Conservation (phyloP, 2,113 vertebrate genomes). For the Syrmaticus mikado region DNA sequence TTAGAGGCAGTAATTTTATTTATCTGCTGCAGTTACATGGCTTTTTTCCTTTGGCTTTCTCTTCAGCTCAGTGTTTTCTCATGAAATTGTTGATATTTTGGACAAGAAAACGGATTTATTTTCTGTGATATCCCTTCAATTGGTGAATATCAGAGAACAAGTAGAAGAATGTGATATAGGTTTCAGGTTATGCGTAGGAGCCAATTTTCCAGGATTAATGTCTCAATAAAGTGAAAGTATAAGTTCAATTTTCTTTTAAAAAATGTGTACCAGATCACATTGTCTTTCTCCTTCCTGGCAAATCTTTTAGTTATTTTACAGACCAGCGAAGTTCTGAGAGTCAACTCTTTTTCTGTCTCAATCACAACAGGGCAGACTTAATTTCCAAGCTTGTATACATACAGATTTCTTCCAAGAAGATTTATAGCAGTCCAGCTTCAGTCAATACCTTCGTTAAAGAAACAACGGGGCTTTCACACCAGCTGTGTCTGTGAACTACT, state of each 20-base stretch:
- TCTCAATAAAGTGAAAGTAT: slow-evolving; percentile 61
- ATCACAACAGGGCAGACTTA: neutral
- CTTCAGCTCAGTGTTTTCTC: neutral
- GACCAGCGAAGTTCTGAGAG: slow-evolving; percentile 17
- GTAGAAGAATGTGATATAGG: slow-evolving; percentile 26
- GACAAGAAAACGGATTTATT: slow-evolving; percentile 53
- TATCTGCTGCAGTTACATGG: neutral
- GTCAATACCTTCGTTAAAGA: slow-evolving; percentile 26
- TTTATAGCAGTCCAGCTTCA: neutral
- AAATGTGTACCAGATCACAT: slow-evolving; percentile 44
- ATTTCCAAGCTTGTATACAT: neutral
- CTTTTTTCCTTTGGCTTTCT: neutral
- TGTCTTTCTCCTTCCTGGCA: slow-evolving; percentile 18
- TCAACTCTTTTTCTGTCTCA: neutral
- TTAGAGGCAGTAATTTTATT: slow-evolving; percentile 49
- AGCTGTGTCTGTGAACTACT: slow-evolving; percentile 5
- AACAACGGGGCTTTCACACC: neutral
- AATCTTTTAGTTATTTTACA: slow-evolving; percentile 50
- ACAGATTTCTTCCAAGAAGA: slow-evolving; percentile 1
- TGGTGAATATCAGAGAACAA: slow-evolving; percentile 34
- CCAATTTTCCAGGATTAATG: slow-evolving; percentile 64
- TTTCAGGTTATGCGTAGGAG: slow-evolving; percentile 45
- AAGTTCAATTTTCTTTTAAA: slow-evolving; percentile 46
- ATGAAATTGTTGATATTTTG: slow-evolving; percentile 36
- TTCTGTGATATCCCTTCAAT: slow-evolving; percentile 6